Evolutionary conservation across 2,888 invertebrate genomes (phyloP).

Genomic region (Dioctria linearis): DNA sequence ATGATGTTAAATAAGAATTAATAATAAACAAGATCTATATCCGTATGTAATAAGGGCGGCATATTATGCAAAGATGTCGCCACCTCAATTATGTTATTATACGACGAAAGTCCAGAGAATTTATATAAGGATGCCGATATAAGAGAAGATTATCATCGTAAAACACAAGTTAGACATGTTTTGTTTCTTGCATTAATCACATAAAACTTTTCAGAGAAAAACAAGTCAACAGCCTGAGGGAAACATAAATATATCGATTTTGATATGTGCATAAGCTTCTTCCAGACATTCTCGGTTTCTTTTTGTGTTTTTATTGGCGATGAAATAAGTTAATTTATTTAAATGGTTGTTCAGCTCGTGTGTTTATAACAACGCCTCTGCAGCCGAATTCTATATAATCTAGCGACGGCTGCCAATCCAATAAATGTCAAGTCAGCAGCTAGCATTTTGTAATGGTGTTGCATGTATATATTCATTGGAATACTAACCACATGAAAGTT

Average conservation of each 20-base stretch:
- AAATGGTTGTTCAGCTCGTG: conserved; percentile 36
- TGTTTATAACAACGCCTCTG: conserved; percentile 34
- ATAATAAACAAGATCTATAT: too few species aligned
- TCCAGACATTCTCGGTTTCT: not conserved
- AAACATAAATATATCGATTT: conserved; percentile 14
- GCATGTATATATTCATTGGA: too few species aligned
- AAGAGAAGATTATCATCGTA: too few species aligned
- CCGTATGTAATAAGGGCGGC: too few species aligned
- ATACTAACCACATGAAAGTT: too few species aligned
- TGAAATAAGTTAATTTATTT: conserved; percentile 34
- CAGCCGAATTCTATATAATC: conserved; percentile 6
- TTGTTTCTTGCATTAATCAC: conserved; percentile 18
- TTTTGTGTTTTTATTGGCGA: conserved; percentile 17
- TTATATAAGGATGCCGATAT: too few species aligned
- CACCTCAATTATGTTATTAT: too few species aligned
- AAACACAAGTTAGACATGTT: not conserved
- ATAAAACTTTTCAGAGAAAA: not conserved
- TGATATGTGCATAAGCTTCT: not conserved
- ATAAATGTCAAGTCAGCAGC: not conserved
- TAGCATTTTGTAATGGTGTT: too few species aligned
- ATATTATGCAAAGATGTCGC: too few species aligned
- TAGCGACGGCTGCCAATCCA: not conserved
- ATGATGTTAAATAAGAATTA: too few species aligned
- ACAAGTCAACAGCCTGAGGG: conserved; percentile 20
- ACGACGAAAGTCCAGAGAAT: too few species aligned